Percentiles rank a stretch among this genome's conserved stretches.
These are phyloP conservation scores for Chaunax sp. DNA, from an alignment of 2,797 vertebrate genomes.

Conservation along the genomic window DNA sequence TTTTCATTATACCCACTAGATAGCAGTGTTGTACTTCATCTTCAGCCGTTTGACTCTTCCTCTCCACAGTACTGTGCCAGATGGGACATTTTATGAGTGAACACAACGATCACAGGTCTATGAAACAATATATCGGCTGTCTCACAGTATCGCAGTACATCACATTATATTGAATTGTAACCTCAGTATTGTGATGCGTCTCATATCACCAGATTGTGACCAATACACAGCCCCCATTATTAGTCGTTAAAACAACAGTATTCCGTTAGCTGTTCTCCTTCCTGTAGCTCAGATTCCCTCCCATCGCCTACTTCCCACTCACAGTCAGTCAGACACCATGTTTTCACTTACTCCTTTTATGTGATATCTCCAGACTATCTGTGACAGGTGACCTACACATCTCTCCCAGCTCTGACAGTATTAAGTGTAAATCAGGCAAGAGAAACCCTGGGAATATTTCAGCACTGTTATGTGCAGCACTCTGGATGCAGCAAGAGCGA, in stretches of 20 bases:
- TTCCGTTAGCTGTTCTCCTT: slow-evolving; percentile 5
- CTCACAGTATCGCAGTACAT: no score
- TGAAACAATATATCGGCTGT: no score
- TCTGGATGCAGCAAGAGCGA: slow-evolving; percentile 43
- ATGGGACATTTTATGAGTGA: no score
- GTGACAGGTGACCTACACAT: slow-evolving; percentile 67
- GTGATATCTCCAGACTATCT: slow-evolving; percentile 39
- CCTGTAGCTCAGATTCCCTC: slow-evolving; percentile 19
- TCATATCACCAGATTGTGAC: no score
- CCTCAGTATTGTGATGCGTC: no score
- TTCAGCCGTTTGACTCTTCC: no score
- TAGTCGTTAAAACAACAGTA: not conserved
- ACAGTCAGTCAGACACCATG: slow-evolving; percentile 39
- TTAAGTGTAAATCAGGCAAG: slow-evolving; percentile 65
- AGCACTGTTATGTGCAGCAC: slow-evolving; percentile 48
- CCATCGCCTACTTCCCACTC: slow-evolving; percentile 39
- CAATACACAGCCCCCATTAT: no score
- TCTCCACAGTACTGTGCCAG: no score
- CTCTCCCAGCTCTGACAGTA: slow-evolving; percentile 44
- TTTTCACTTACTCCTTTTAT: slow-evolving; percentile 48
- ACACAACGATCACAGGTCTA: no score
- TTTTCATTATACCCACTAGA: no score
- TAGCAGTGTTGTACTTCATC: no score
- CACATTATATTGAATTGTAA: no score
- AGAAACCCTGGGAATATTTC: slow-evolving; percentile 58